Percentiles rank a stretch among this genome's conserved stretches.
These are phyloP conservation scores for Nyctibius grandis DNA, from an alignment of 2,797 vertebrate genomes.

Conservation along the genomic window DNA sequence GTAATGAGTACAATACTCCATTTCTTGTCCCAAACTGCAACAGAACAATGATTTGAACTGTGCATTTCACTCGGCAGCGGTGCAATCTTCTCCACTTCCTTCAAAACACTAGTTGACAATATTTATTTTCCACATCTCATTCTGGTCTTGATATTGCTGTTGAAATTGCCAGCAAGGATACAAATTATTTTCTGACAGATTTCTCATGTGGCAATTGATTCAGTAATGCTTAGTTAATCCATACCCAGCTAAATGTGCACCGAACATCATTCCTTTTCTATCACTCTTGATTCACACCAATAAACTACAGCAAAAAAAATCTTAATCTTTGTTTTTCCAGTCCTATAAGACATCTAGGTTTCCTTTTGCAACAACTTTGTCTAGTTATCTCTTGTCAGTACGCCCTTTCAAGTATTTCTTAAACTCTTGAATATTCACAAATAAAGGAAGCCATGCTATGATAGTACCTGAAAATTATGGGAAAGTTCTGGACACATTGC, in stretches of 20 bases:
- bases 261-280: not conserved
- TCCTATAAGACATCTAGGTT: not conserved
- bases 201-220: not conserved
- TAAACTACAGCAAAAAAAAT: not conserved
- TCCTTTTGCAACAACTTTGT: not conserved
- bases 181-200: not conserved
- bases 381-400: not conserved
- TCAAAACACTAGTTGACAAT: not conserved
- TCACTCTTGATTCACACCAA: not conserved
- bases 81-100: not conserved
- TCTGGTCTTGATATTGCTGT: not conserved
- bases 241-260: not conserved
- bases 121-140: constrained; percentile 13
- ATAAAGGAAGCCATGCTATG: not conserved
- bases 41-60: not conserved
- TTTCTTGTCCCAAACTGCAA: not conserved
- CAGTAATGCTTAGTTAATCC: not conserved
- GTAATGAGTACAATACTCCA: not conserved
- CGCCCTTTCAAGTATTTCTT: not conserved
- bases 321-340: not conserved
- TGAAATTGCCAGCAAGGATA: constrained; percentile 13
- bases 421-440: not conserved
- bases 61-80: not conserved
- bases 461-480: constrained; percentile 75
- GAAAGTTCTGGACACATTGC: constrained; percentile 79